Percentiles rank a stretch among this genome's conserved stretches.
phyloP scores from a whole-genome alignment of 2,113 vertebrate species.

The Pongo pygmaeus region DNA sequence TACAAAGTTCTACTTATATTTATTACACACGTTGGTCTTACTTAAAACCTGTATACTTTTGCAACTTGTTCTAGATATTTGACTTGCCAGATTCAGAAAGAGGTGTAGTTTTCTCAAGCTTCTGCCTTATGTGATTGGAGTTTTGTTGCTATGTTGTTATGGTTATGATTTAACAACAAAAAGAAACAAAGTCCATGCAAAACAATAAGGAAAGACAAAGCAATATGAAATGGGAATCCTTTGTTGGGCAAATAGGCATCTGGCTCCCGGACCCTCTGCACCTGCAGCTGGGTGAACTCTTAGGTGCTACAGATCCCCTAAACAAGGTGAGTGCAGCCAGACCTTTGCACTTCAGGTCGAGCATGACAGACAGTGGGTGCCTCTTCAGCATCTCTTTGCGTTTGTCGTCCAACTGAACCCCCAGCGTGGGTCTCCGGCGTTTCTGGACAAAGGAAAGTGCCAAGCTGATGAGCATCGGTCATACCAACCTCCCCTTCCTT shows the following conservation, averaged over 20 bases:
- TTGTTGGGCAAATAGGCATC: not conserved
- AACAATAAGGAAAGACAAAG: not conserved
- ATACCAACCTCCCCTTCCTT: fast-evolving
- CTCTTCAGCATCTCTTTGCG: constrained; percentile 97
- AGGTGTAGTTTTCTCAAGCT: not conserved
- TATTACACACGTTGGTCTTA: not conserved
- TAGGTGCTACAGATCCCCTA: not conserved
- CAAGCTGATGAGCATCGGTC: fast-evolving
- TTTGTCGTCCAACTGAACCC: constrained; percentile 96
- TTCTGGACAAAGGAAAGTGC: constrained; percentile 85
- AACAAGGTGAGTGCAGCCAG: not conserved
- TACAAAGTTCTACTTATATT: not conserved
- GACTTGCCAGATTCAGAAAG: not conserved
- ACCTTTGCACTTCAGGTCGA: constrained; percentile 97
- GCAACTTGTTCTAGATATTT: not conserved
- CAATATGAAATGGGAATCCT: not conserved
- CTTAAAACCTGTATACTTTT: not conserved
- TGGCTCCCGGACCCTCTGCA: not conserved
- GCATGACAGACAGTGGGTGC: constrained; percentile 92
- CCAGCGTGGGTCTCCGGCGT: constrained; percentile 93
- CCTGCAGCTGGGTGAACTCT: not conserved
- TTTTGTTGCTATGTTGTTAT: not conserved
- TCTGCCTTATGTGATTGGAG: not conserved
- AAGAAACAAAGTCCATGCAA: not conserved
- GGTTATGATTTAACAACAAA: not conserved